These are phyloP conservation scores for Chironomus tepperi DNA, from an alignment of 1,140 invertebrate genomes.

Conservation along the genomic window DNA sequence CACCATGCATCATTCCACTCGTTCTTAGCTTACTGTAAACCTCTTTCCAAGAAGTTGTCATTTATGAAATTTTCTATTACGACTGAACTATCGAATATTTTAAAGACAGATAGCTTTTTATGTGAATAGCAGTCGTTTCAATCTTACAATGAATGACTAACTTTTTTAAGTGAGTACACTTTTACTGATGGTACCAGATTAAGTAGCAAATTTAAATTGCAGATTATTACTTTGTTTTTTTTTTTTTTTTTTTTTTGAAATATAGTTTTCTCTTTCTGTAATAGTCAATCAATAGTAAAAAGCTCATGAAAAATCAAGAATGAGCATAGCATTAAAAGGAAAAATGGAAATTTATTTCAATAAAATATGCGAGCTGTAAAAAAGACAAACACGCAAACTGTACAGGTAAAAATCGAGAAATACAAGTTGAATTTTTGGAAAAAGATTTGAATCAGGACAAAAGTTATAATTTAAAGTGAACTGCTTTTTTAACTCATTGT, in stretches of 20 bases:
- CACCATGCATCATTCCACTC: not conserved
- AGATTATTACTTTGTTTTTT: not conserved
- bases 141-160: not conserved
- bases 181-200: not conserved
- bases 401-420: too few species aligned
- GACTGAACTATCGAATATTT: not conserved
- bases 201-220: not conserved
- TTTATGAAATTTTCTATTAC: not conserved
- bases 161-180: not conserved
- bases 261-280: not conserved
- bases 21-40: not conserved
- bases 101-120: not conserved
- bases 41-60: constrained; percentile 5
- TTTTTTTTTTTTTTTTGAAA: too few species aligned
- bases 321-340: too few species aligned
- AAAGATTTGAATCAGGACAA: too few species aligned
- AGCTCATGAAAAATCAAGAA: too few species aligned
- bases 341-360: too few species aligned
- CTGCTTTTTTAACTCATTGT: too few species aligned
- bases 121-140: not conserved
- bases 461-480: too few species aligned
- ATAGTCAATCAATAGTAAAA: too few species aligned
- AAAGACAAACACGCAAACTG: too few species aligned
- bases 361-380: too few species aligned
- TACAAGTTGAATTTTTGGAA: too few species aligned